Conservation (phyloP, 2,888 invertebrate genomes). For the Sminthurinus aureus region DNA sequence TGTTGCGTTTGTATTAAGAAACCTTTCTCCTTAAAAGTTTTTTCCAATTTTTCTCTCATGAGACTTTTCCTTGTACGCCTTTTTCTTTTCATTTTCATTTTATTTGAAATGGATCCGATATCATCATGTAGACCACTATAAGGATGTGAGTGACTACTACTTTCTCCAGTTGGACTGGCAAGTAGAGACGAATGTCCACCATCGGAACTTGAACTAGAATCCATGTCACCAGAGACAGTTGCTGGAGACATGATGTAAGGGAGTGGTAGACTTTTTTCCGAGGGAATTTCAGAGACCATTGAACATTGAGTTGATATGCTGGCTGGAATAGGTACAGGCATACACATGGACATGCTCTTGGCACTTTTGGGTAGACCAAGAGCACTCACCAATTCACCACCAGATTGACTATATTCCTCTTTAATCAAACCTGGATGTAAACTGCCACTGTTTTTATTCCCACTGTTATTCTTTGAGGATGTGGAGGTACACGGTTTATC, state of each 20-base stretch:
- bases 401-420: conserved; percentile 13
- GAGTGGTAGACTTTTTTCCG: conserved; percentile 11
- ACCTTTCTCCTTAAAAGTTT: conserved; percentile 91
- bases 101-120: background rate
- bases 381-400: background rate
- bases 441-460: background rate
- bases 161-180: conserved; percentile 2
- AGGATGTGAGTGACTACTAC: background rate
- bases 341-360: conserved; percentile 59
- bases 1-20: conserved; percentile 93
- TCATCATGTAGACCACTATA: background rate
- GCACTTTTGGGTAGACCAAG: conserved; percentile 55
- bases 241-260: conserved; percentile 24
- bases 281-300: background rate
- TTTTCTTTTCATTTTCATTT: conserved; percentile 67
- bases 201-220: conserved; percentile 37
- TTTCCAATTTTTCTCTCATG: conserved; percentile 86
- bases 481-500: conserved; percentile 47
- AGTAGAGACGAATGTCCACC: conserved; percentile 19
- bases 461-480: conserved; percentile 7
- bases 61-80: conserved; percentile 82
- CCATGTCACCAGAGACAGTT: background rate
- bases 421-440: conserved; percentile 8
- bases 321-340: conserved; percentile 47
- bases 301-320: conserved; percentile 27